phyloP scores from a whole-genome alignment of 2,888 invertebrate species.

The Euproctis similis region DNA sequence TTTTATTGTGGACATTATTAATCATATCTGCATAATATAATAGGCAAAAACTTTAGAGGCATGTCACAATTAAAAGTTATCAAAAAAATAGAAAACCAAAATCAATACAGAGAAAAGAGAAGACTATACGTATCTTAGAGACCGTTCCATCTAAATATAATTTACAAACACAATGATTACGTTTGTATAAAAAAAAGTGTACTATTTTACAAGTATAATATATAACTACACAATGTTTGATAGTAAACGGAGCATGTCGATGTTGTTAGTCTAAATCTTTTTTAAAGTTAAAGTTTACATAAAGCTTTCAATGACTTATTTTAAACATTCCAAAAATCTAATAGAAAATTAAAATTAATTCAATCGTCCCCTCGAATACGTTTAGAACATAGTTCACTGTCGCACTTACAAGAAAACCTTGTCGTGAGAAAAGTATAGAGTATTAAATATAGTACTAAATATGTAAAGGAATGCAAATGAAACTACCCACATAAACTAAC shows the following conservation, averaged over 20 bases:
- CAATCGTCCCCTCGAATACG: conserved; percentile 18
- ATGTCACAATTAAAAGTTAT: no score
- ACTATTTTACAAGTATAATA: conserved; percentile 59
- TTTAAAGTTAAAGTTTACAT: conserved; percentile 16
- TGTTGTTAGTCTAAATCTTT: no score
- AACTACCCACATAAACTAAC: conserved; percentile 21
- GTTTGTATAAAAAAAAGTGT: conserved; percentile 54
- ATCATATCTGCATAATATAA: no score
- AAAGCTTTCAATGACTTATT: conserved; percentile 19
- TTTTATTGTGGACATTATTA: no score
- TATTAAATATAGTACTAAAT: no score
- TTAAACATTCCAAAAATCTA: conserved; percentile 15
- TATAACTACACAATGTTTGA: conserved; percentile 34
- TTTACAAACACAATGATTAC: conserved; percentile 69
- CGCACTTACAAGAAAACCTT: conserved; percentile 25
- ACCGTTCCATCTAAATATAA: conserved; percentile 47
- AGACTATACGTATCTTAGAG: conserved; percentile 37
- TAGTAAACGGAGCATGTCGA: conserved; percentile 24
- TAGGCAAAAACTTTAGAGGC: no score
- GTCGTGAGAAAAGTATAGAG: no score
- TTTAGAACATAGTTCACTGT: conserved; percentile 16
- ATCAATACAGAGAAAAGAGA: no score
- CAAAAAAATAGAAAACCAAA: no score
- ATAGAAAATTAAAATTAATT: conserved; percentile 20
- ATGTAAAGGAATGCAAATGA: conserved; percentile 23